These are phyloP conservation scores for Mustela nigripes DNA, from an alignment of 2,113 vertebrate genomes.

Conservation along the genomic window DNA sequence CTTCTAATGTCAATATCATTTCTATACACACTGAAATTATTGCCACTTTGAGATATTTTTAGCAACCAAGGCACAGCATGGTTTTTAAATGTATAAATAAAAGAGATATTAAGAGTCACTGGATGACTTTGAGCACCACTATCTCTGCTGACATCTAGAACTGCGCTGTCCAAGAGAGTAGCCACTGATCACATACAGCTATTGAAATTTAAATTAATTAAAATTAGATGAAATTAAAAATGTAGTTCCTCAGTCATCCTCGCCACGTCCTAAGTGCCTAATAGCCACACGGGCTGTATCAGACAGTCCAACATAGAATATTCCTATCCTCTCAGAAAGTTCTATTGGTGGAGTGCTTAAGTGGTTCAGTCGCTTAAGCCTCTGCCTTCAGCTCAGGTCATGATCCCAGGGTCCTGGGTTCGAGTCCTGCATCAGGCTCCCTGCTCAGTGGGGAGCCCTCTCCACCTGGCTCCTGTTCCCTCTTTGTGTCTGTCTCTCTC, in stretches of 20 bases:
- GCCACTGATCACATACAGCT: not conserved
- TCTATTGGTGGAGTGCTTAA: not conserved
- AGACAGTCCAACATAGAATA: not conserved
- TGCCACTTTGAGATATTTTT: constrained; percentile 38
- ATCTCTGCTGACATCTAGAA: not conserved
- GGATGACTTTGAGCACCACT: not conserved
- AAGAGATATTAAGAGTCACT: not conserved
- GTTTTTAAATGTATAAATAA: not conserved
- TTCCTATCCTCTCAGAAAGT: not conserved
- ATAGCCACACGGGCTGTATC: not conserved
- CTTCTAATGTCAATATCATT: constrained; percentile 13
- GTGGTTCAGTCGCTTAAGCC: not conserved
- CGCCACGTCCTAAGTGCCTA: not conserved
- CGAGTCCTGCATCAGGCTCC: not conserved
- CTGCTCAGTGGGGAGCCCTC: not conserved
- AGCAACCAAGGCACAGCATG: not conserved
- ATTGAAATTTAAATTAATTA: constrained; percentile 12
- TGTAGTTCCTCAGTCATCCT: not conserved
- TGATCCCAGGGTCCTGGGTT: not conserved
- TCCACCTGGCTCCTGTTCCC: not conserved
- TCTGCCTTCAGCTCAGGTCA: not conserved
- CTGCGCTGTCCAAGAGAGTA: not conserved
- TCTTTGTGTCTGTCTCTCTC: not conserved
- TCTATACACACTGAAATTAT: constrained; percentile 37
- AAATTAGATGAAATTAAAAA: constrained; percentile 10